phyloP scores from a whole-genome alignment of 2,888 invertebrate species.

The Lydus trimaculatus region DNA sequence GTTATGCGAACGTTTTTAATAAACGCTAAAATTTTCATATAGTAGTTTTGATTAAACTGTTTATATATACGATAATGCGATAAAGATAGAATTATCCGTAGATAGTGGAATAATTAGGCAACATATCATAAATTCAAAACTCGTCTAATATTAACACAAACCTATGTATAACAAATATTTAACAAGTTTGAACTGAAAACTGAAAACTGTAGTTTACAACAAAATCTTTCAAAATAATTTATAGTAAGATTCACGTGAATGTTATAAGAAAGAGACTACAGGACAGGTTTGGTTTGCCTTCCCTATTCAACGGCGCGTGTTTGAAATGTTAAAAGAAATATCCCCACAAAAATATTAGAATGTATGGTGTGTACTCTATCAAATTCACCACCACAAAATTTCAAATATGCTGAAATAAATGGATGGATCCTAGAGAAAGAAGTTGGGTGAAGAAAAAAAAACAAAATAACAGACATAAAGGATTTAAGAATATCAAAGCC shows the following conservation, averaged over 20 bases:
- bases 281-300: too few relatives aligned
- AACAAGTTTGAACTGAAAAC: background rate
- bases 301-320: too few relatives aligned
- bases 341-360: background rate
- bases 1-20: background rate
- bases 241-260: background rate
- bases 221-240: background rate
- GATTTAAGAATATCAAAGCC: background rate
- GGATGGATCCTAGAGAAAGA: background rate
- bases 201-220: background rate
- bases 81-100: background rate
- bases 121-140: background rate
- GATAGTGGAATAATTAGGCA: background rate
- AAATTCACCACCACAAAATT: background rate
- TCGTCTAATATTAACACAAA: background rate
- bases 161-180: background rate
- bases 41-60: too few relatives aligned
- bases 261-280: too few relatives aligned
- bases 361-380: background rate
- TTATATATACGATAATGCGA: too few relatives aligned
- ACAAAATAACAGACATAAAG: too few relatives aligned
- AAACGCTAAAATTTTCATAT: background rate
- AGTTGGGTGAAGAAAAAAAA: background rate
- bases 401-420: background rate
- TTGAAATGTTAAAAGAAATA: background rate